Base-by-base conservation (phyloP, 2,113 vertebrate genomes). In the Butorides virescens region DNA sequence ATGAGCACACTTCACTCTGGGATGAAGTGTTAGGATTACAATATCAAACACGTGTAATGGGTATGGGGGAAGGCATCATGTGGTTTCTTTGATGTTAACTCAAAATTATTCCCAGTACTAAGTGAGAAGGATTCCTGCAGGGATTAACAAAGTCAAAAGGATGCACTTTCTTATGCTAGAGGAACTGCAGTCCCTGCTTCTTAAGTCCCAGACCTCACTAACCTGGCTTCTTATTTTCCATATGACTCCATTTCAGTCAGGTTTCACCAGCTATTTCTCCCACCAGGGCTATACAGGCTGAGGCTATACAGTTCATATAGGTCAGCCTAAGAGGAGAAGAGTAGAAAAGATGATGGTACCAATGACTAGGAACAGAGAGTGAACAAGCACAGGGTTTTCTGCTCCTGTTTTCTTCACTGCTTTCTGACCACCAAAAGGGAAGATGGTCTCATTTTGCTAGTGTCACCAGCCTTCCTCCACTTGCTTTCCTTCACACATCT, bases 401-500 rank as follows among this genome's bases (percentile, higher is more conserved):
- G 15, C 34, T 86, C 13, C 9, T 46, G 5, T 74, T 77, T 73
- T 74, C 37, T 77, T 92, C 26, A 29, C 20, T 23, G 21, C 21
- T 68, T 90, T 81, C 46, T 68, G 29, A 59, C 8, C 10, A 66
- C 4, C 5, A 37, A 68, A 77, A 70, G 5, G 20, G 30, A 94
- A 82, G 32, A 13, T 27, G 7, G 56, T 75, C 66, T 17, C 20
- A 25, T 58, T 89, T 79, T 67, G 5, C 17, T 55, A 15, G 13
- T 44, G 17, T 47, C 27, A 61, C 2, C 20, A 73, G 10, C 17
- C 12, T 84, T 91, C 22, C 7, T 68, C 32, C 22, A 21, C 15
- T 71, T 52, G 5, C 29, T 85, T 92, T 12, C 11, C 10, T 71
- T 78, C 42, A 26, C 29, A 39, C 0, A 0, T 50, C 10, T 63